A percentile compares a stretch with the other conserved stretches of the same genome.
These are phyloP conservation scores for Acrossocheilus fasciatus DNA, from an alignment of 2,797 vertebrate species.

Conservation along the genomic window DNA sequence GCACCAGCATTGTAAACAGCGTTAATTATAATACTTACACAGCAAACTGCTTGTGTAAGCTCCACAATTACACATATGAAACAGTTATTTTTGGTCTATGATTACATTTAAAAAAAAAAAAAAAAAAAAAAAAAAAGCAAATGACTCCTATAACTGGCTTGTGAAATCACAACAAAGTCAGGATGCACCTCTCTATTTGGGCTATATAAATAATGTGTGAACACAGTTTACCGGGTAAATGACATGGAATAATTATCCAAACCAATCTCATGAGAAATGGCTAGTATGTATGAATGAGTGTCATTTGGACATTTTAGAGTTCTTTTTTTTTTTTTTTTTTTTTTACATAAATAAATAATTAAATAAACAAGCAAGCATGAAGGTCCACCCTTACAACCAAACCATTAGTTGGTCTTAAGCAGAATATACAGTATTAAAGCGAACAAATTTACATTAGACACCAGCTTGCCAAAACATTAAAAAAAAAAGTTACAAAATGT, in stretches of 20 bases:
- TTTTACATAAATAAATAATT: too few relatives aligned
- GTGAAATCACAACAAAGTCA: not conserved
- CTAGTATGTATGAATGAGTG: not conserved
- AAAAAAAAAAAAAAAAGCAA: not conserved
- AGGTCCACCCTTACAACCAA: not conserved
- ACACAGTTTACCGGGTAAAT: not conserved
- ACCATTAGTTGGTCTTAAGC: not conserved
- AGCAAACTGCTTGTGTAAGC: not conserved
- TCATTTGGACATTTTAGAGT: not conserved
- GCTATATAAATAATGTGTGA: not conserved
- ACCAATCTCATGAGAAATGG: not conserved
- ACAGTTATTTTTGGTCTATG: not conserved
- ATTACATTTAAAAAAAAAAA: not conserved
- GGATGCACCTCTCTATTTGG: not conserved
- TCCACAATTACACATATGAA: not conserved
- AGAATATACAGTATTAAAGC: not conserved
- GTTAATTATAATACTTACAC: not conserved
- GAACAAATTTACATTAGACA: not conserved
- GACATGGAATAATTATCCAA: not conserved
- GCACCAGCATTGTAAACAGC: not conserved
- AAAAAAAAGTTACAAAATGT: too few relatives aligned
- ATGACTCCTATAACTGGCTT: not conserved
- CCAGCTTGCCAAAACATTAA: not conserved
- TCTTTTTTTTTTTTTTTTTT: not conserved
- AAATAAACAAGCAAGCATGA: not conserved